Base-by-base conservation (phyloP, 2,113 vertebrate genomes). In the Pluvianellus socialis region DNA sequence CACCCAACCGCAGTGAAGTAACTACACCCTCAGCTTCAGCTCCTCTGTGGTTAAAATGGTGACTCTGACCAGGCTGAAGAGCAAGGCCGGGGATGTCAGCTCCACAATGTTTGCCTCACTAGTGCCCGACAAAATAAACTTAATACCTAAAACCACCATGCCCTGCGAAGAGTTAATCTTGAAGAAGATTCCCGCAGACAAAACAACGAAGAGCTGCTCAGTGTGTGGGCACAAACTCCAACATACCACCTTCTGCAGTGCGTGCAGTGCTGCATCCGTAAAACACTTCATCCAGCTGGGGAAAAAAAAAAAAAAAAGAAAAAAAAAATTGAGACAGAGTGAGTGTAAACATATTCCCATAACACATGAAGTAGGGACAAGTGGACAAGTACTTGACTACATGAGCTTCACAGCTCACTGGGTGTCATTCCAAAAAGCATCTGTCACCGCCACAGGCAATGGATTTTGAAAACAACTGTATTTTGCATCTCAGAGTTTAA, bases 281-380 rank as follows among this genome's bases (percentile, higher is more conserved):
- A 96, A 97, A 95, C 19, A 63, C 27, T 90, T 96, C 67, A 89
- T 62, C 27, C 71, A 70, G 58, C 67, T 68, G 66, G 11, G 47
- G 73, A 70, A 70, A 50, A 12, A 52, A 77, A 70, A 70, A 50
- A 28, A 40, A 84, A 19, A 53, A 40, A 13, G 9, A 53, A 53
- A 10, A 14, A 38, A 24, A n/a, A 59, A n/a, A 3, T 27, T 0
- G 4, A 88, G 87, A 55, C 52, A 74, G 44, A 18, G 28, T 88
- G 95, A 96, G 66, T 84, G 66, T 79, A 97, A 97, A 96, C 94
- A 95, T 95, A 97, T 96, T 96, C 82, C 55, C 63, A 35, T 83
- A 87, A 90, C 84, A 92, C 80, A 76, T 49, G 49, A 88, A 74
- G 49, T 19, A 94, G 79, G 88, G 86, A 95, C 72, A 96, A 97